Base-by-base conservation (phyloP, 2,797 vertebrate species). In the Liasis olivaceus region DNA sequence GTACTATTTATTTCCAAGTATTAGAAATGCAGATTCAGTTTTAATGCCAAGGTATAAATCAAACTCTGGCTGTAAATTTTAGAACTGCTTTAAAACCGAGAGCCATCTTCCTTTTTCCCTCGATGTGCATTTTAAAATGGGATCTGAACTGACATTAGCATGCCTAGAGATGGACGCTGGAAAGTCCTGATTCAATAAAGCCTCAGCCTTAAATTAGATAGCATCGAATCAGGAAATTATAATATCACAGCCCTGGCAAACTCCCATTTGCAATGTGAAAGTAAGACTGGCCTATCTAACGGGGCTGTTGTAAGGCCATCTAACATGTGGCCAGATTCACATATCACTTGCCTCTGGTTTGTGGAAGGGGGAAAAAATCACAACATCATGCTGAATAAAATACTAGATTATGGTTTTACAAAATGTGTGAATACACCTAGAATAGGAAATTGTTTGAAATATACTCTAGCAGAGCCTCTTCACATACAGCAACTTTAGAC, bases 1-100 rank as follows among this genome's bases (percentile, higher is more conserved):
- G 42, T 42, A n/a, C 9, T 77, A 93, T 93, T 87, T 93, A 93
- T 93, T 81, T 90, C 85, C 15, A n/a, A 31, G 42, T 8, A 54
- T 72, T 90, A n/a, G 56, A 86, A 90, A 90, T 60, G 26, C 63
- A 54, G 58, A 14, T 90, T 60, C 42, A 13, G 36, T 90, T 90
- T 47, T 17, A 81, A 14, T 11, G 28, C 42, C 36, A 56, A 31
- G 11, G 64, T 15, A 81, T 56, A 26, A 87, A 62, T 81, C 85
- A 77, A 87, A 90, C 62, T 26, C 47, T 88, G 24, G 84, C 31
- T 87, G n/a, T 93, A 81, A 90, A 93, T 81, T 42, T 47, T 62
- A 81, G 66, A 87, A 15, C 2, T 47, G 62, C 47, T 93, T 51
- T 42, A 42, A 84, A 54, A 77, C 14, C 20, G 2, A 87, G 42